Percentiles rank a stretch among this genome's conserved stretches.
phyloP scores from a whole-genome alignment of 2,113 vertebrate species.

The Sturnus vulgaris region DNA sequence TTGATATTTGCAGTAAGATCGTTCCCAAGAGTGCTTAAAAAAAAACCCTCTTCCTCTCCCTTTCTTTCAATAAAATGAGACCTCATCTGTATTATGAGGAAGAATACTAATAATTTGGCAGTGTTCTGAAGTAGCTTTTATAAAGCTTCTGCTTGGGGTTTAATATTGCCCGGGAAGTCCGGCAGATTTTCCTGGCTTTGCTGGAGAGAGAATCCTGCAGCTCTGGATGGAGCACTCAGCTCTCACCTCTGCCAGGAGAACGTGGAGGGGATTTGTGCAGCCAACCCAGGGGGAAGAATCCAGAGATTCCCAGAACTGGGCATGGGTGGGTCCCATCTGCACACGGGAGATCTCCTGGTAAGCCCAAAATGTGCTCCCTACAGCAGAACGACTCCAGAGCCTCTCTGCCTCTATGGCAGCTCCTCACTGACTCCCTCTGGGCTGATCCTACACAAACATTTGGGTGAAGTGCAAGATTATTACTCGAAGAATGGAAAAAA shows the following conservation, averaged over 20 bases:
- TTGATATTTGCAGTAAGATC: conserved; percentile 75
- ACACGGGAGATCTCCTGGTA: neutral
- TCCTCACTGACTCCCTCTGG: neutral
- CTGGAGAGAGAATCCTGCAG: conserved; percentile 11
- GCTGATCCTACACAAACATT: neutral
- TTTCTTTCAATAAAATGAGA: conserved; percentile 72
- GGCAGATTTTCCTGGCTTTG: conserved; percentile 56
- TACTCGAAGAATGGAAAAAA: neutral
- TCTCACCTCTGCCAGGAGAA: neutral
- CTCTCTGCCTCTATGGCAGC: neutral
- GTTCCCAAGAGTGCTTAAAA: conserved; percentile 64
- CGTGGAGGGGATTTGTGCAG: neutral
- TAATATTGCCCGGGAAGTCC: conserved; percentile 64
- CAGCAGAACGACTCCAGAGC: neutral
- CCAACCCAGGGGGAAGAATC: neutral
- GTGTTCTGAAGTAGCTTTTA: conserved; percentile 65
- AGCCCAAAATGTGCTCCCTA: neutral
- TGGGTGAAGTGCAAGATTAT: neutral
- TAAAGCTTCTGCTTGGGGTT: conserved; percentile 66
- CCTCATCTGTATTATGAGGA: conserved; percentile 68
- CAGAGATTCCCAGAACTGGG: neutral
- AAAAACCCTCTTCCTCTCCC: conserved; percentile 3
- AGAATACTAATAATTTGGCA: conserved; percentile 76
- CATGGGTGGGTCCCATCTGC: neutral
- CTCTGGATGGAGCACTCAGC: neutral